Evolutionary conservation across 2,113 vertebrate species (phyloP), one percentile per base, ranked within the genome.

Genomic region (Corythornis cristatus): DNA sequence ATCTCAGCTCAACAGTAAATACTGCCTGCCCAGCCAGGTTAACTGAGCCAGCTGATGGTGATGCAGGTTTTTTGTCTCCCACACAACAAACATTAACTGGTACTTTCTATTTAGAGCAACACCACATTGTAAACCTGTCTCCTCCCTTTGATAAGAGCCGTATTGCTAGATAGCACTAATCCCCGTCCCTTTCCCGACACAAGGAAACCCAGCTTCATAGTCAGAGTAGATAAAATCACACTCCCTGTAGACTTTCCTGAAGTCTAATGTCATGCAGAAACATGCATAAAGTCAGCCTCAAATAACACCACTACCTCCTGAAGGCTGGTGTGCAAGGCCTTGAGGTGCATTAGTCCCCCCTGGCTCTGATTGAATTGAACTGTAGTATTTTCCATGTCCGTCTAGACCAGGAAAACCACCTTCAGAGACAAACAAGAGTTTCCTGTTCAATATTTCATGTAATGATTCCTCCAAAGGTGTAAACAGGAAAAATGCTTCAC

Each of bases 381-480:
- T 64, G 21, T 23, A 89, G 33, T 42, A 68, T 79, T 94, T 95
- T 86, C 81, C 4, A 4, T 3, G 3, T 78, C 65, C 57, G 90
- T 75, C 76, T 46, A 90, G 82, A 96, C 42, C 64, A 68, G 57
- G 50, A 78, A 70, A 93, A 89, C 66, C n/a, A 60, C 37, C 72
- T 94, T 94, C 37, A 35, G 67, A 95, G 79, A 93, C 76, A 91
- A 96, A 35, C 62, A 73, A 64, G 54, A 86, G 73, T 86, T 90
- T 94, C 70, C 91, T 95, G 71, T 77, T 96, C 89, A 93, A 93
- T 93, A 95, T 93, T 95, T 95, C 84, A 92, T 92, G 74, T 46
- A 94, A 90, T 66, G 89, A 87, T 76, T 87, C 71, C 46, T 90
- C 78, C 86, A 66, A 92, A 95, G 89, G 94, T 96, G 84, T 93